phyloP scores from a whole-genome alignment of 2,888 invertebrate species.

The Apamea crenata region DNA sequence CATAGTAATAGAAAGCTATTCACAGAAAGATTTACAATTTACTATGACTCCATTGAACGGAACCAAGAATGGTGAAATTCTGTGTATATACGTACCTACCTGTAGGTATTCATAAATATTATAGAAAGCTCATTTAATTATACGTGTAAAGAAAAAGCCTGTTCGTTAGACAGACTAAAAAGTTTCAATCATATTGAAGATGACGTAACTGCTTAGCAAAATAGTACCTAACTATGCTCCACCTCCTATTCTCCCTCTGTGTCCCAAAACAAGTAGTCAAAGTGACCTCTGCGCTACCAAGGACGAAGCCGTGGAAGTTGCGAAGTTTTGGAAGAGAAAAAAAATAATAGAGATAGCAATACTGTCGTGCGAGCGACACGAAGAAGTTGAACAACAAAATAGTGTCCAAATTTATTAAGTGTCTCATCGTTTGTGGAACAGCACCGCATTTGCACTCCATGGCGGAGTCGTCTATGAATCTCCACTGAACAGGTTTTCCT shows the following conservation, averaged over 20 bases:
- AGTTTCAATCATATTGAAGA: neutral
- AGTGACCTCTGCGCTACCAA: neutral
- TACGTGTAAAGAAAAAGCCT: neutral
- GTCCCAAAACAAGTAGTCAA: neutral
- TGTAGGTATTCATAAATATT: constrained; percentile 10
- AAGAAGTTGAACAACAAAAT: neutral
- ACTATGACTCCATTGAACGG: constrained; percentile 5
- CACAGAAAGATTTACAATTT: constrained; percentile 4
- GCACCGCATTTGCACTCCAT: no score
- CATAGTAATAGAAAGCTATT: constrained; percentile 31
- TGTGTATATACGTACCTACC: neutral
- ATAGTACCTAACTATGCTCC: neutral
- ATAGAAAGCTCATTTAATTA: constrained; percentile 29
- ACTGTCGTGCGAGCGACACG: neutral
- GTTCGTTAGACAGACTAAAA: neutral
- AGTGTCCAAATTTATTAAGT: no score
- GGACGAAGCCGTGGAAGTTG: neutral
- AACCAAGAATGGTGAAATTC: constrained; percentile 1
- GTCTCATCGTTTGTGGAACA: neutral
- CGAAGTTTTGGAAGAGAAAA: neutral
- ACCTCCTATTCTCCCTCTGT: neutral
- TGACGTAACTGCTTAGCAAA: neutral
- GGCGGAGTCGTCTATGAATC: neutral
- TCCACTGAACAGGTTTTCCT: neutral
- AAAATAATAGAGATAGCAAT: neutral